Evolutionary conservation across 2,797 vertebrate species (phyloP), one percentile per base, ranked within the genome.

Genomic region (Apodemus agrarius): DNA sequence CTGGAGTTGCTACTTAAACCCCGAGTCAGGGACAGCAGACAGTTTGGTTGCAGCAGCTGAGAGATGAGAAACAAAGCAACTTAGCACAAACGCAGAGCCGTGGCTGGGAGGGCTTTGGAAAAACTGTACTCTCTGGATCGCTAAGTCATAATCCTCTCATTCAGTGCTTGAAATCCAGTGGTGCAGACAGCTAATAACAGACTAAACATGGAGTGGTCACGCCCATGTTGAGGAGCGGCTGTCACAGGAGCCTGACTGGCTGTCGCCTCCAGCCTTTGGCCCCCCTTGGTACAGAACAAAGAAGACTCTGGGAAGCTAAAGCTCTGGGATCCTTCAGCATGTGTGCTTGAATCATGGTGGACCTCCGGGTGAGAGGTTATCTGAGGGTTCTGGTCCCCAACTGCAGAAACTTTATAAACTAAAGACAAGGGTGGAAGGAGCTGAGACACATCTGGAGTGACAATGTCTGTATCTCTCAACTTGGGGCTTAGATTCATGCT

Each of bases 41-140:
- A 57, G 79, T 93, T 92, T 91, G 52, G 46, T 85, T 89, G 74
- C 8, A 74, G n/a, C 74, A 26, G 26, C 75, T 82, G 65, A 59
- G 40, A 91, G 76, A 79, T 59, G 74, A 65, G 52, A 74, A 89
- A 91, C 67, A 96, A 92, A 86, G 84, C n/a, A 82, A 67, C 65
- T 93, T 63, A 74, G 13, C 31, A 6, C 24, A 61, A 93, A 93
- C 43, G 89, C 80, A 40, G 90, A 89, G 49, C 91, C 1, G 8
- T 67, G 52, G 93, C 46, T 63, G 85, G 75, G 43, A 80, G 46
- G 52, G 65, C 79, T 96, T 97, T 95, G 88, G 37, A 59, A 97
- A 96, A 93, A 16, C 46, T 88, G 91, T 94, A 83, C 1, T 11
- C 93, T 97, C 96, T 96, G 92, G 92, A 97, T 95, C 93, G 79